Evolutionary conservation across 2,797 vertebrate genomes (phyloP), one percentile per base, ranked within the genome.

Genomic region (Myotis planiceps): DNA sequence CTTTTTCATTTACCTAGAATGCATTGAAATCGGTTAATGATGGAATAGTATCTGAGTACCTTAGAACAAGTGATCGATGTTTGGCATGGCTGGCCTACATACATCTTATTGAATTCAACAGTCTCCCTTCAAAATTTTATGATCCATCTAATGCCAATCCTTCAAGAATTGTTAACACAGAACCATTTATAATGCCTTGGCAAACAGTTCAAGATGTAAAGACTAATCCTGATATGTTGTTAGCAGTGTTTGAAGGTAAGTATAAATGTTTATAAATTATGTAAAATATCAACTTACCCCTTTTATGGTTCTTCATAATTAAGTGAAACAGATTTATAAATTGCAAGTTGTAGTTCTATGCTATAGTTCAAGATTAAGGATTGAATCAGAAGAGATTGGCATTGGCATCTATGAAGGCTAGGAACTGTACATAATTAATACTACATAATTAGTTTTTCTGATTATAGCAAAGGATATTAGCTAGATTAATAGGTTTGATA

Each of bases 81-180:
- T 98, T 99, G 97, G 98, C 99, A 84, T 99, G 99, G 99, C 98
- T 99, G 84, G 99, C 98, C 60, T 99, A 99, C 97, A 99, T 99
- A 97, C 99, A 99, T 98, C 98, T 99, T 95, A 99, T 98, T 3
- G 99, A 99, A 98, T 99, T 99, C 27, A 98, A 97, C 90, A 81
- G 96, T 88, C 99, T 99, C 45, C 99, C 99, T 3, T 96, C 96
- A 42, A 97, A 98, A 96, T 98, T 99, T 89, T 99, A 98, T 34
- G 99, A 99, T 97, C 99, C 99, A 32, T 98, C 99, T 1, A 98
- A 99, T 96, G 98, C 99, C 9, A 98, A 98, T 94, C 99, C 99
- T 32, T 99, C 99, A 91, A 98, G 99, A 74, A 98, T 99, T 92
- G 99, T 99, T 95, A 99, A 98, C 97, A 99, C 98, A 88, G 99